Conservation (phyloP, 1,140 invertebrate genomes). For the Magallana ariakensis region DNA sequence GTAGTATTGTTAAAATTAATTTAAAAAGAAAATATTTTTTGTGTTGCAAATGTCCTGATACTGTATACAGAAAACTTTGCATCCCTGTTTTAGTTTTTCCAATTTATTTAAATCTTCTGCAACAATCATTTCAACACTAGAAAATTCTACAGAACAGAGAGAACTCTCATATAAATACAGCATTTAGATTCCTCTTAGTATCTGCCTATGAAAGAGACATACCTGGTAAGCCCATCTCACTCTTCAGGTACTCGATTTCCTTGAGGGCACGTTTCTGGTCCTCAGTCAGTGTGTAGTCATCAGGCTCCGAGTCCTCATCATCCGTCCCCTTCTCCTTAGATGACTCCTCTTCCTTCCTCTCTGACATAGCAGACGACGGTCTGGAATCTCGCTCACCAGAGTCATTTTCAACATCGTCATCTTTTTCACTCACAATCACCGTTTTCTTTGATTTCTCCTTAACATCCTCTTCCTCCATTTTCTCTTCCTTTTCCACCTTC, state of each 20-base stretch:
- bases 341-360: slow-evolving; percentile 42
- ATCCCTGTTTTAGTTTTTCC: no score
- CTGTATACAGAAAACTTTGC: no score
- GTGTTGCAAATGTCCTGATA: no score
- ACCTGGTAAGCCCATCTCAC: slow-evolving; percentile 64
- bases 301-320: slow-evolving; percentile 68
- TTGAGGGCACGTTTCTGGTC: slow-evolving; percentile 73
- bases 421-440: slow-evolving; percentile 26
- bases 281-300: slow-evolving; percentile 73
- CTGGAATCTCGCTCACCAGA: slow-evolving; percentile 1
- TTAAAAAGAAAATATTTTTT: no score
- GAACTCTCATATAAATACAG: no score
- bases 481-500: background rate
- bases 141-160: no score
- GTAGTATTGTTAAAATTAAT: no score
- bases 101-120: no score
- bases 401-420: slow-evolving; percentile 8
- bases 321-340: slow-evolving; percentile 60
- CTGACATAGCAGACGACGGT: slow-evolving; percentile 36
- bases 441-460: background rate
- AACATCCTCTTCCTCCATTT: background rate
- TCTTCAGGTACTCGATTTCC: slow-evolving; percentile 70
- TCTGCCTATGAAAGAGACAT: background rate
- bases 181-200: no score
- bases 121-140: no score